Base-by-base conservation (phyloP, 2,113 vertebrate genomes). In the Entomyzon cyanotis region DNA sequence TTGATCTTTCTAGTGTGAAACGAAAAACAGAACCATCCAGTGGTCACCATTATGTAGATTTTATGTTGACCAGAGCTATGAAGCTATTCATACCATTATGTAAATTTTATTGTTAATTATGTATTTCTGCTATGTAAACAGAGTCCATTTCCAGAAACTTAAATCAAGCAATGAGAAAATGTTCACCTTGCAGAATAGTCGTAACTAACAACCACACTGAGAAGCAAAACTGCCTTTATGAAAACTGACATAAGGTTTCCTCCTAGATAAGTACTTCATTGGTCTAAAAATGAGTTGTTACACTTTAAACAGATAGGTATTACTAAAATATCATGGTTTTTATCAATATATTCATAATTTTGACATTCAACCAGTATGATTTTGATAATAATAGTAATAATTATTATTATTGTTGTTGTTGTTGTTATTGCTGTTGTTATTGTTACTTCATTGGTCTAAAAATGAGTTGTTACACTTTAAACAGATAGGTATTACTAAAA, bases 101-200 rank as follows among this genome's bases (percentile, higher is more conserved):
- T 16, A 20, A 53, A 11, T 19, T 69, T 88, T 85, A 58, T 19
- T 52, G 23, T 31, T 53, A 84, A 68, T 58, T 49, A 53, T 44
- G 8, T 44, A 53, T 80, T 94, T 88, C 67, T 87, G 15, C 65
- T 75, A 35, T 63, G 73, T 76, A 91, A 82, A 84, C 19, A 59
- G 8, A 63, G 92, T 91, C 74, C 95, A 62, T 28, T 92, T 94
- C 91, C 84, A 46, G 46, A 96, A 93, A 88, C 41, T 87, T 76
- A 62, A 74, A 87, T 65, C 41, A 89, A 87, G 35, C 6, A 14
- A 86, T 79, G 27, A 85, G 69, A 69, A 95, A 96, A 60, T 16
- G 68, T 92, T 92, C 92, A 55, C 77, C 21, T 94, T 87, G 21
- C n/a, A 74, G 20, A 65, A n/a, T 5, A 90, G 80, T 60, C 49